Evolutionary conservation across 2,888 invertebrate species (phyloP), one percentile per base, ranked within the genome.

Genomic region (Cerastoderma edule): DNA sequence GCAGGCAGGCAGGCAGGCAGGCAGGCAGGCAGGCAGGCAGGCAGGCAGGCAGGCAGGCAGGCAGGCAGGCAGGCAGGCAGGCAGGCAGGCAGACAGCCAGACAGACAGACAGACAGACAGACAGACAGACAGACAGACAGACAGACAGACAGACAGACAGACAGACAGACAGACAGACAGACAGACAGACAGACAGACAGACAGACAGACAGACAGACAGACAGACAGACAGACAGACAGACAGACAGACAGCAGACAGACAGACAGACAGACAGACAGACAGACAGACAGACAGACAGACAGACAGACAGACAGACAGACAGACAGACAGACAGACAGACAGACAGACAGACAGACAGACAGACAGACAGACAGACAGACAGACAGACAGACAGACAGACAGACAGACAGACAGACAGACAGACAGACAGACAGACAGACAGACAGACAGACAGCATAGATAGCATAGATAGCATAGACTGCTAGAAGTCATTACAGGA

Each of bases 221-320:
- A 64, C 24, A 64, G 64, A 27, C 64, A 39, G 64, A 64, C 44
- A 64, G 44, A 64, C 44, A 64, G 64, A 64, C 46, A 46, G 46
- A 64, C 3, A 64, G 4, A 39, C 24, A 10, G 46, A 24, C 2
- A 8, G 46, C 1, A 8, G 5, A 1, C 24, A 64, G 64, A 39
- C 24, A 64, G 24, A 64, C 8, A 64, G 24, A 39, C 44, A 64
- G 64, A 64, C 64, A 46, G 64, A 46, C 44, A 64, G 64, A 64
- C 64, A 46, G 64, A 27, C 44, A 64, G 44, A 46, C 44, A 64
- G 64, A 46, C 64, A 64, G 64, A 46, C 22, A 64, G 44, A 46
- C 44, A 64, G 24, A 46, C 46, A 64, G 44, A 64, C 44, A 64
- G 64, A 64, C 64, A 64, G 64, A 64, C 44, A 64, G 44, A 64